phyloP scores from a whole-genome alignment of 2,113 vertebrate species.

The Cheirogaleus medius region DNA sequence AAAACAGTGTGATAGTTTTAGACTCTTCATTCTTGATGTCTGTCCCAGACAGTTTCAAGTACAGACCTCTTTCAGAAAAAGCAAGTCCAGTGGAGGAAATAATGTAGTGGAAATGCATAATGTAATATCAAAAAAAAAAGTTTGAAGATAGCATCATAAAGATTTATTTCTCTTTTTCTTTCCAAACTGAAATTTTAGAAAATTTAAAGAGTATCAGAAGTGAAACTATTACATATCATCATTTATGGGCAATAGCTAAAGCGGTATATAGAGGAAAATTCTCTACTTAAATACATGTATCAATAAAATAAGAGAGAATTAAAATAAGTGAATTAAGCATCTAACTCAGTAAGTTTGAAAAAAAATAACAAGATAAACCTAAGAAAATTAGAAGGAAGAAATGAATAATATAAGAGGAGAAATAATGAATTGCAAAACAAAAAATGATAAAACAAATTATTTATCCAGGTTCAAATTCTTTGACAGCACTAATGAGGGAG shows the following conservation, averaged over 20 bases:
- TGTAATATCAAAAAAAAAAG: neutral
- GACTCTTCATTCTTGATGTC: neutral
- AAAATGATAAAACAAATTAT: neutral
- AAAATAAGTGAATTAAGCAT: neutral
- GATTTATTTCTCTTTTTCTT: neutral
- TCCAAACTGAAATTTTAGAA: neutral
- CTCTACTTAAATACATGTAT: neutral
- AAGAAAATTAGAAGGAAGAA: neutral
- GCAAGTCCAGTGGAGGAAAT: neutral
- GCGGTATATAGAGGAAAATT: neutral
- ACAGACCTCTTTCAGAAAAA: neutral
- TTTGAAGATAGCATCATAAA: neutral
- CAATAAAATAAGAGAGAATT: neutral
- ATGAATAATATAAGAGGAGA: neutral
- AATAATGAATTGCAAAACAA: neutral
- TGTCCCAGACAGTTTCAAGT: neutral
- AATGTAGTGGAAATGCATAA: neutral
- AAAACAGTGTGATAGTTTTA: neutral
- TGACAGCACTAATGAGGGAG: neutral
- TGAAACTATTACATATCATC: neutral
- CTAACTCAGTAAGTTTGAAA: neutral
- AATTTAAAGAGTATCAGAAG: neutral
- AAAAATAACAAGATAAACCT: neutral
- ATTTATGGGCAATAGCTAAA: neutral
- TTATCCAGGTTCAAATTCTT: neutral